Percentiles rank a stretch among this genome's conserved stretches.
phyloP scores from a whole-genome alignment of 2,113 vertebrate genomes.

The Psettodes erumei region DNA sequence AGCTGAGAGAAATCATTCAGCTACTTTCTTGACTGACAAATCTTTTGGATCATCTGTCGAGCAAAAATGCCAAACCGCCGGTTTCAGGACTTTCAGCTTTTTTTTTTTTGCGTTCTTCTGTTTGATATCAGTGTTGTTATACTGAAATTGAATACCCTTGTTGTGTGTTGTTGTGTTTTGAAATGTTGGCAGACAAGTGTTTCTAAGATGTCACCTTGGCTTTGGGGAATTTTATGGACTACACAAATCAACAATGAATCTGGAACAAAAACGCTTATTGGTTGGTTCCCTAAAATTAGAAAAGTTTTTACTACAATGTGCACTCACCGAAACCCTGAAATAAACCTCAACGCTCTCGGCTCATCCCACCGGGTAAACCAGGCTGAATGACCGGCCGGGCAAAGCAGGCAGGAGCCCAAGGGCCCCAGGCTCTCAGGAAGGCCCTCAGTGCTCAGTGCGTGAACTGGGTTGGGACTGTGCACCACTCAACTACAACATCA shows the following conservation, averaged over 20 bases:
- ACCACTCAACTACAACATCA: background rate
- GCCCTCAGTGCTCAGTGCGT: no score
- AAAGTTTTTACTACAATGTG: no score
- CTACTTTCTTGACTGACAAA: background rate
- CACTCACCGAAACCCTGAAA: no score
- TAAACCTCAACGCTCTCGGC: no score
- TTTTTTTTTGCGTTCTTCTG: background rate
- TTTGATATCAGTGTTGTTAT: background rate
- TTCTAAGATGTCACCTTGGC: background rate
- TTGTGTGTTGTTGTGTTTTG: no score
- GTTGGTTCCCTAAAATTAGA: background rate
- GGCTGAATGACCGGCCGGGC: background rate
- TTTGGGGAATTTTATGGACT: background rate
- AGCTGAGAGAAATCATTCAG: background rate
- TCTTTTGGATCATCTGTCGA: background rate
- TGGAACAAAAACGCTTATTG: background rate
- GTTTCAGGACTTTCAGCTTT: background rate
- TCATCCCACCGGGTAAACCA: background rate
- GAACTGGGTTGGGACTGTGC: background rate
- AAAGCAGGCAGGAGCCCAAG: background rate
- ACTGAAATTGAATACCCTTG: background rate
- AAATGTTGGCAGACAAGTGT: background rate
- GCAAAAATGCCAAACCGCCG: background rate
- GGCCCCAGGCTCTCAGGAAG: background rate
- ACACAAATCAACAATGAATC: background rate